phyloP scores from a whole-genome alignment of 2,797 vertebrate genomes.

The Siniperca obscura region DNA sequence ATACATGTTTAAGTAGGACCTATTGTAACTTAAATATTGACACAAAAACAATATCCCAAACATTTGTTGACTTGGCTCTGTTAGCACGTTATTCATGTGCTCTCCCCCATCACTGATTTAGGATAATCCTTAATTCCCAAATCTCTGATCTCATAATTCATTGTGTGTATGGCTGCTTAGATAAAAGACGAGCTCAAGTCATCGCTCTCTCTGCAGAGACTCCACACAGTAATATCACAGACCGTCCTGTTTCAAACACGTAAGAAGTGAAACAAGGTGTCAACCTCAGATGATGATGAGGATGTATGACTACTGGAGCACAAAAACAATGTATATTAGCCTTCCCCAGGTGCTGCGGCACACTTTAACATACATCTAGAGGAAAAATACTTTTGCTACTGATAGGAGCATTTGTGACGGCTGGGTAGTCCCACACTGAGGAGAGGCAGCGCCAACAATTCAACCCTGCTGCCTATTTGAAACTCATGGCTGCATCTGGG shows the following conservation, averaged over 20 bases:
- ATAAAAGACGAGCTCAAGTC: not conserved
- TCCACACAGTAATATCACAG: not conserved
- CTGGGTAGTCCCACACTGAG: constrained; percentile 60
- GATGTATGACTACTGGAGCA: constrained; percentile 44
- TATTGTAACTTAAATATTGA: not conserved
- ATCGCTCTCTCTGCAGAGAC: not conserved
- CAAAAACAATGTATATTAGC: constrained; percentile 52
- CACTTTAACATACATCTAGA: constrained; percentile 62
- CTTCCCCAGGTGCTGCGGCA: constrained; percentile 51
- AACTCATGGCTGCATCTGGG: constrained; percentile 71
- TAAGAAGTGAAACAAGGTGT: constrained; percentile 41
- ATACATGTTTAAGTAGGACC: not conserved
- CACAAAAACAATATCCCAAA: not conserved
- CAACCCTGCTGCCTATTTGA: constrained; percentile 68
- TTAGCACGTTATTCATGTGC: not conserved
- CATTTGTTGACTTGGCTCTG: not conserved
- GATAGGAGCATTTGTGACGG: constrained; percentile 68
- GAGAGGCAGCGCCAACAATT: constrained; percentile 55
- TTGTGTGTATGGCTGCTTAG: not conserved
- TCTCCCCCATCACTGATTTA: constrained; percentile 1
- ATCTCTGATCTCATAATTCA: not conserved
- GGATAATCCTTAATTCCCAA: not conserved
- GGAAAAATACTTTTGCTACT: constrained; percentile 56
- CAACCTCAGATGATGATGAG: constrained; percentile 33
- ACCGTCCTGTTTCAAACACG: constrained; percentile 23